Evolutionary conservation across 2,888 invertebrate species (phyloP).

Genomic region (Rhagium mordax): DNA sequence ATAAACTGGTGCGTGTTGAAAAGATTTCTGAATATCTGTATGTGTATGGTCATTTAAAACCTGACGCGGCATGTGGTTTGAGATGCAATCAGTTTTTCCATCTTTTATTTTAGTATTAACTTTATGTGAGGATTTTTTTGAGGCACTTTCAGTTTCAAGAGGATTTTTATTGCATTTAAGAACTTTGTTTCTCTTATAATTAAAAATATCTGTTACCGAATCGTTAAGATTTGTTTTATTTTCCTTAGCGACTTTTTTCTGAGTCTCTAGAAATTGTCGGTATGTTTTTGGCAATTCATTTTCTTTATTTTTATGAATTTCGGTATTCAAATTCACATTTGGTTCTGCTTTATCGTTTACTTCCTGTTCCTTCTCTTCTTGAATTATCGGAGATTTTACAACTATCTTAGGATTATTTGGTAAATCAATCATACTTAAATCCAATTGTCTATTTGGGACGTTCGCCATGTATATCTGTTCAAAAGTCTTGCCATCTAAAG

Average conservation of each 20-base stretch:
- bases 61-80: background rate
- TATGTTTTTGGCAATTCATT: slow-evolving; percentile 54
- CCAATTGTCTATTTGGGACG: slow-evolving; percentile 66
- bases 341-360: background rate
- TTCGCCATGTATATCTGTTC: slow-evolving; percentile 68
- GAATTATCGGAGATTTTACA: background rate
- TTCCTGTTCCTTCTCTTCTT: background rate
- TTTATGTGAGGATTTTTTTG: background rate
- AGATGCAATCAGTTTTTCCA: background rate
- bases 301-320: slow-evolving; percentile 34
- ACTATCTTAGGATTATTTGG: slow-evolving; percentile 31
- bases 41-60: background rate
- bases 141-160: background rate
- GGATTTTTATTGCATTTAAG: background rate
- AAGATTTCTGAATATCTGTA: background rate
- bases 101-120: background rate
- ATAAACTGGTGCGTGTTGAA: background rate
- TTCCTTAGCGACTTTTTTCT: slow-evolving; percentile 42
- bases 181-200: slow-evolving; percentile 52
- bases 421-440: slow-evolving; percentile 66
- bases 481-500: slow-evolving; percentile 56
- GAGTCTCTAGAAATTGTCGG: slow-evolving; percentile 53
- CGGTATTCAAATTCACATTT: background rate
- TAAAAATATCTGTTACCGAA: slow-evolving; percentile 59
- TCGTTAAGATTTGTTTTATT: slow-evolving; percentile 45